Evolutionary conservation across 1,140 invertebrate genomes (phyloP), one percentile per base, ranked within the genome.

Genomic region (Drosophila sp.): DNA sequence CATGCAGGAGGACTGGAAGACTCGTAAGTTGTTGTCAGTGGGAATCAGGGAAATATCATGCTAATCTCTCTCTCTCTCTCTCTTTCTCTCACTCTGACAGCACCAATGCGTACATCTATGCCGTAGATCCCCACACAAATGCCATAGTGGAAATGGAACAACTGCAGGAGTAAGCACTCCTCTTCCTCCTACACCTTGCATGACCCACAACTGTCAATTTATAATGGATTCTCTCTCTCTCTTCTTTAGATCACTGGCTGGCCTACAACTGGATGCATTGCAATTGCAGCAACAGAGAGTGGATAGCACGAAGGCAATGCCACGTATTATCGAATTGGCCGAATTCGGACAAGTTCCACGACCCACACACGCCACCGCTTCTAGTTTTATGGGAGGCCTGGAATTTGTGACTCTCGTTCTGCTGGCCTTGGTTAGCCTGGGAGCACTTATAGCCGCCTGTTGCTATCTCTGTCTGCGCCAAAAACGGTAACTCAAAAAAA

Each of bases 81-180:
- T 57, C 35, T 66, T 63, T 38, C 11, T 69, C 10, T 0, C 68
- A 32, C 47, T 27, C 40, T 60, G 8, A 77, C 92, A 97, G 96
- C 29, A 97, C 96, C 30, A 96, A 97, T 76, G 93, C 97, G 92
- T 97, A 96, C 72, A 93, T 97, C 38, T 97, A 97, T 83, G 96
- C 96, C 1, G 95, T 97, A 5, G 96, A 97, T 92, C 96, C 95
- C 2, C 92, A 95, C 61, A 95, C 96, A 1, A 97, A 97, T 86
- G 93, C 95, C 1, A 95, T 97, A 66, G 94, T 97, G 56, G 96
- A 97, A 85, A 96, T 96, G 93, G 95, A 96, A 57, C 94, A 94
- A 1, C 82, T 97, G 27, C 94, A 96, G 91, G 95, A 94, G 96
- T 96, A 93, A 94, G 93, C 91, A 33, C 17, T 40, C n/a, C 25